Base-by-base conservation (phyloP, 1,140 invertebrate species). In the Sycobia sp. region DNA sequence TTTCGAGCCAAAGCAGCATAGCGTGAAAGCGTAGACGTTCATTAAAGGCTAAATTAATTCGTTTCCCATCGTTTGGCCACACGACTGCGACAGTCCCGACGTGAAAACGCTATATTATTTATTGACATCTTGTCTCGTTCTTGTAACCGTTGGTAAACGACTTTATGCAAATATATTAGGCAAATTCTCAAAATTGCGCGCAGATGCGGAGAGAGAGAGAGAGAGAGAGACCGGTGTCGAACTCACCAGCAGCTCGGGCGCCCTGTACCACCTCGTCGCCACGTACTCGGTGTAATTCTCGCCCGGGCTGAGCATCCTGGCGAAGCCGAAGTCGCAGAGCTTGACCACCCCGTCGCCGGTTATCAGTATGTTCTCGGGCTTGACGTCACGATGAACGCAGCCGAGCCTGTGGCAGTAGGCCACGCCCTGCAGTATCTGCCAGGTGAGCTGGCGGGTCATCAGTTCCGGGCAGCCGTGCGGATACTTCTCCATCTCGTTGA, bases 251-350 rank as follows among this genome's bases (percentile, higher is more conserved):
- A 99, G 84, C 82, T 99, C 97, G 0, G 95, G 96, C 14, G 96
- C 93, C 56, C 97, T 84, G 80, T 99, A 99, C 97, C 97, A 99
- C 23, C 97, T 84, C 7, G 97, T 99, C 2, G 97, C 97, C 46
- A 99, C 97, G 80, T 99, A 99, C 80, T 99, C 97, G 54, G 97
- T 99, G 76, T 98, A 99, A 78, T 97, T 96, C 85, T 98, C 97
- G 8, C 94, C 95, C 1, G 95, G 94, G 79, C 96, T 98, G 67
- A 99, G 86, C 85, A 97, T 92, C 71, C 97, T 86, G 0, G 97
- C 97, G 81, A 99, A 99, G 23, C 97, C 97, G 82, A 99, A 99
- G 78, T 99, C 97, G 74, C 96, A 99, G 0, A 99, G 84, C 82
- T 99, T 99, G 16, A 99, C 94, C 25, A 97, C 89, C 0, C 96